Conservation (phyloP, 35 echinoderm and acorn worm genomes). For the Stichopus chloronotus region DNA sequence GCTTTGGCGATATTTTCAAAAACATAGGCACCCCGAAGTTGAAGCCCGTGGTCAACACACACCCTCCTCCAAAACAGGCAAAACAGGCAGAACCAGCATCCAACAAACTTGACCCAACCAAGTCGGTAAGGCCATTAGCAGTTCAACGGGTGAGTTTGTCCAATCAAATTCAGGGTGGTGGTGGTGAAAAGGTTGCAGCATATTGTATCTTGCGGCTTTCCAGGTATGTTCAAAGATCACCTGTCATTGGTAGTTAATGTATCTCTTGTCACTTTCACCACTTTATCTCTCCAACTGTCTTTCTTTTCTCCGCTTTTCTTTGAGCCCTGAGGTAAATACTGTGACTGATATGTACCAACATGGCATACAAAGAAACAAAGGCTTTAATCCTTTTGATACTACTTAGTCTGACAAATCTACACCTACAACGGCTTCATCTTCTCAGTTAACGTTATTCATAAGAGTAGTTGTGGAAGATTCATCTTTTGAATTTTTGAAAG, state of each 20-base stretch:
- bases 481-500: too few relatives aligned
- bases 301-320: too few relatives aligned
- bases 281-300: too few relatives aligned
- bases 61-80: not conserved
- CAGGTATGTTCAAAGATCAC: not conserved
- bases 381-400: too few relatives aligned
- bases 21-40: constrained; percentile 39
- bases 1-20: constrained; percentile 57
- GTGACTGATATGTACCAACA: too few relatives aligned
- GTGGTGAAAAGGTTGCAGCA: not conserved
- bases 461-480: too few relatives aligned
- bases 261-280: too few relatives aligned
- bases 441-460: too few relatives aligned
- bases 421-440: too few relatives aligned
- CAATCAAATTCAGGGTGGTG: constrained; percentile 48
- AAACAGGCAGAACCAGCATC: not conserved
- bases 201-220: not conserved
- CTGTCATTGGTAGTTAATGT: not conserved
- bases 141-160: constrained; percentile 50
- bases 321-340: too few relatives aligned
- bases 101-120: constrained; percentile 20
- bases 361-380: too few relatives aligned
- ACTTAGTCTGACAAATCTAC: too few relatives aligned
- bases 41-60: not conserved
- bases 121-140: constrained; percentile 58